These are phyloP conservation scores for Siphlonurus alternatus DNA, from an alignment of 2,888 invertebrate genomes.

Conservation along the genomic window DNA sequence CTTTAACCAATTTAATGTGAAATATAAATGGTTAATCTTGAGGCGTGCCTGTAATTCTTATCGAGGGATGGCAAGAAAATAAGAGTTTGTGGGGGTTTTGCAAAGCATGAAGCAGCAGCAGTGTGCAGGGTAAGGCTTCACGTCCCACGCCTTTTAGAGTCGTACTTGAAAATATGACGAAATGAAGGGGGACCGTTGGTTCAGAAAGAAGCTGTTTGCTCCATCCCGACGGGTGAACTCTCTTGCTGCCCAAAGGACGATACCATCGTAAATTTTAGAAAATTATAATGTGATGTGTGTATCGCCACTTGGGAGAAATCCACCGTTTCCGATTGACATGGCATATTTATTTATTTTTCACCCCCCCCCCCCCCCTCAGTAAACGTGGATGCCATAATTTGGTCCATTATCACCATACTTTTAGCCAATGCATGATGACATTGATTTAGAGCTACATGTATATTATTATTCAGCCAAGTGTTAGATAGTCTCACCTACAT, in stretches of 20 bases:
- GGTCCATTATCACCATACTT: not conserved
- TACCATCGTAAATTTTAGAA: too few relatives aligned
- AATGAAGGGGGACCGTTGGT: too few relatives aligned
- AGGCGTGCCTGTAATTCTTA: constrained; percentile 14
- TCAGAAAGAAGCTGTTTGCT: too few relatives aligned
- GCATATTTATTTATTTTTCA: not conserved
- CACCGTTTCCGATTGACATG: too few relatives aligned
- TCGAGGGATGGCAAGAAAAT: constrained; percentile 4
- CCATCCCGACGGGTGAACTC: too few relatives aligned
- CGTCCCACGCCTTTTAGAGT: too few relatives aligned
- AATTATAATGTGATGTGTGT: too few relatives aligned
- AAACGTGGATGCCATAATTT: not conserved
- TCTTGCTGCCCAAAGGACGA: too few relatives aligned
- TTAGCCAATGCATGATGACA: not conserved
- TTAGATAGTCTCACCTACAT: not conserved
- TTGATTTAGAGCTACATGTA: not conserved
- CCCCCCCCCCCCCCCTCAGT: not conserved
- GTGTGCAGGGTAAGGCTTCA: too few relatives aligned
- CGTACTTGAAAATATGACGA: too few relatives aligned
- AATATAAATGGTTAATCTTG: constrained; percentile 15
- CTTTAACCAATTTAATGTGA: constrained; percentile 14
- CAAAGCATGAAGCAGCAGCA: not conserved
- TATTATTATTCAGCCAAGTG: not conserved
- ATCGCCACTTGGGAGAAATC: too few relatives aligned
- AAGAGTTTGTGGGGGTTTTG: not conserved